Evolutionary conservation across 2,113 vertebrate genomes (phyloP).

Genomic region (Arenaria interpres): DNA sequence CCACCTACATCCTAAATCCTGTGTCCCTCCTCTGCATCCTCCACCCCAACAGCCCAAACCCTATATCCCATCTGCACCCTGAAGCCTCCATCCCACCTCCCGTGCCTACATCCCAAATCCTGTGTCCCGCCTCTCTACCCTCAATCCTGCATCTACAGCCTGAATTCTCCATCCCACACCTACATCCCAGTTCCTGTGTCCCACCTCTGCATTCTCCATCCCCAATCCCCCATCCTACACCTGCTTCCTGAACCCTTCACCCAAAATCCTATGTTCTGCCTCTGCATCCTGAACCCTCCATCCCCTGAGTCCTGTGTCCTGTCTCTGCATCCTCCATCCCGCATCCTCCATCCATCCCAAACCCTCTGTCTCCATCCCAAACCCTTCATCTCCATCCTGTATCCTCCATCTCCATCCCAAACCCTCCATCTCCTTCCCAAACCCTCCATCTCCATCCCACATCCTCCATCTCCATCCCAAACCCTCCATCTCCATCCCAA

Average conservation of each 20-base stretch:
- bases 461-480: not conserved
- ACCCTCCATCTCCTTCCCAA: not conserved
- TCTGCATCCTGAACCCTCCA: not conserved
- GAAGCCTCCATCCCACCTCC: not conserved
- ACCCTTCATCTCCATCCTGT: not conserved
- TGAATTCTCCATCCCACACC: not conserved
- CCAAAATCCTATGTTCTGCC: not conserved
- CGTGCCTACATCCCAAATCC: not conserved
- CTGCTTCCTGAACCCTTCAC: not conserved
- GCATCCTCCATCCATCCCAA: not conserved
- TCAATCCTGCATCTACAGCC: not conserved
- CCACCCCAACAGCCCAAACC: not conserved
- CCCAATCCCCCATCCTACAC: not conserved
- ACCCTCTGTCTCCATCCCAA: not conserved
- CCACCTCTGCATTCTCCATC: no score
- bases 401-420: not conserved
- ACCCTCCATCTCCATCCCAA: no score
- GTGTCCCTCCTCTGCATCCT: not conserved
- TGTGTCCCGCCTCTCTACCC: not conserved
- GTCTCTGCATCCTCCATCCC: no score
- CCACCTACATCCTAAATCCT: not conserved
- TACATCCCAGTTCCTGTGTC: not conserved
- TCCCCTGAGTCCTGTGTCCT: not conserved
- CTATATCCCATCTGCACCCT: not conserved
- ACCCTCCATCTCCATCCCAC: no score